A percentile compares a stretch with the other conserved stretches of the same genome.
Conservation (phyloP, 2,888 invertebrate genomes). For the Blastobasis adustella region DNA sequence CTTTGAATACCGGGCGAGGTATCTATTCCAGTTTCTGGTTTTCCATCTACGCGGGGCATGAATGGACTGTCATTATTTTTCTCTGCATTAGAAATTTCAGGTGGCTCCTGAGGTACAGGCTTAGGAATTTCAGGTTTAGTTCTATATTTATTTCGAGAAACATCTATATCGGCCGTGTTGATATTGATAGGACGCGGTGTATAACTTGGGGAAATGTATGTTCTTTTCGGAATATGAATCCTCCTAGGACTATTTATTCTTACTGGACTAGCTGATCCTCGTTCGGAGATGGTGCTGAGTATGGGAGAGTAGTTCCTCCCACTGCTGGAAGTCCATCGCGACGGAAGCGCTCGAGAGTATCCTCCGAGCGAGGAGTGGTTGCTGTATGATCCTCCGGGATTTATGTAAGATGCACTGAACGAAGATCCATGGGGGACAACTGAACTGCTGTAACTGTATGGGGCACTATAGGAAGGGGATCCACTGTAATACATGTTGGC, state of each 20-base stretch:
- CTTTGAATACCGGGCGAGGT: constrained; percentile 55
- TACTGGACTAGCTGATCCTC: constrained; percentile 47
- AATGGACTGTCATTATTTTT: constrained; percentile 51
- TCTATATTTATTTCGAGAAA: constrained; percentile 79
- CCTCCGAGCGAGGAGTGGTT: constrained; percentile 66
- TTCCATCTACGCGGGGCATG: constrained; percentile 63
- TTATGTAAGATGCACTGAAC: constrained; percentile 68
- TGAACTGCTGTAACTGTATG: constrained; percentile 63
- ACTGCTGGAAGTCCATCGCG: constrained; percentile 52
- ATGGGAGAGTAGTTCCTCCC: constrained; percentile 80
- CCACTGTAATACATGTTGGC: constrained; percentile 75
- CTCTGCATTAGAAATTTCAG: constrained; percentile 34
- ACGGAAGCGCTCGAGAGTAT: constrained; percentile 69
- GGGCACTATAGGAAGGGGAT: constrained; percentile 60
- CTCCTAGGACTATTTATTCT: constrained; percentile 62
- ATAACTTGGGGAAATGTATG: constrained; percentile 51
- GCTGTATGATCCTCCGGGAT: constrained; percentile 62
- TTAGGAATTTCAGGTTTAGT: constrained; percentile 33
- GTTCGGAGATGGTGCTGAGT: constrained; percentile 80
- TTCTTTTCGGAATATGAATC: constrained; percentile 67
- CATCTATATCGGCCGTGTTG: constrained; percentile 91
- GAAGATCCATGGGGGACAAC: constrained; percentile 48
- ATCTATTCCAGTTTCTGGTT: constrained; percentile 58
- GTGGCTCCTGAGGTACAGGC: constrained; percentile 18
- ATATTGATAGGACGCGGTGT: constrained; percentile 81